Evolutionary conservation across 1,140 invertebrate genomes (phyloP), one percentile per base, ranked within the genome.

Genomic region (Camponotus pennsylvanicus): DNA sequence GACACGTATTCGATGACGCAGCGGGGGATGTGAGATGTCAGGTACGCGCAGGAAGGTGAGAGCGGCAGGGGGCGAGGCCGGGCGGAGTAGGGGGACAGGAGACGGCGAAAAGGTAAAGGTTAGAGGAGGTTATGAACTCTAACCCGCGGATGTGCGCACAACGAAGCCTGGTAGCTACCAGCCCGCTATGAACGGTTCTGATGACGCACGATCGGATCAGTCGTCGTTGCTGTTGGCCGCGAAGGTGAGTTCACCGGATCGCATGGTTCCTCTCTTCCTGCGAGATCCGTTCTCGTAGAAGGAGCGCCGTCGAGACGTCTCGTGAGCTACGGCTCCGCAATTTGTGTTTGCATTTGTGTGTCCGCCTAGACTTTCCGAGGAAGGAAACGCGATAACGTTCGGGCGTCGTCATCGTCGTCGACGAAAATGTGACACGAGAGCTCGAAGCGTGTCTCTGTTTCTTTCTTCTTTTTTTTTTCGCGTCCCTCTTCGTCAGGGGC

Each of bases 91-190:
- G 85, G 55, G 79, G 57, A 27, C n/a, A 32, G 64, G 57, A 82
- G 89, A 90, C 32, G 85, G 83, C 86, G 90, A 76, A 92, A 92
- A 92, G 90, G 88, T 92, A 92, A 92, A 92, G 91, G 91, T 91
- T 92, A 91, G 86, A 91, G 89, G 91, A 92, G 91, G 91, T 92
- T 92, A 92, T 92, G 91, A 92, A 92, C 91, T 92, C 91, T 92
- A 91, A 92, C 90, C 91, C 90, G 86, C 78, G 67, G 61, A 84
- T 90, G 66, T 18, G 49, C 49, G 49, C 71, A 83, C 86, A 89
- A 87, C 75, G 87, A 87, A 88, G 90, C 75, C 82, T 92, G 83
- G 82, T 82, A 89, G 80, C 52, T 15, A 15, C 49, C 40, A 63
- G 49, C 7, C 9, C 79, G 71, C 85, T 89, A 88, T 89, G 84